Evolutionary conservation across 2,113 vertebrate genomes (phyloP), one percentile per base, ranked within the genome.

Genomic region (Tiliqua scincoides): DNA sequence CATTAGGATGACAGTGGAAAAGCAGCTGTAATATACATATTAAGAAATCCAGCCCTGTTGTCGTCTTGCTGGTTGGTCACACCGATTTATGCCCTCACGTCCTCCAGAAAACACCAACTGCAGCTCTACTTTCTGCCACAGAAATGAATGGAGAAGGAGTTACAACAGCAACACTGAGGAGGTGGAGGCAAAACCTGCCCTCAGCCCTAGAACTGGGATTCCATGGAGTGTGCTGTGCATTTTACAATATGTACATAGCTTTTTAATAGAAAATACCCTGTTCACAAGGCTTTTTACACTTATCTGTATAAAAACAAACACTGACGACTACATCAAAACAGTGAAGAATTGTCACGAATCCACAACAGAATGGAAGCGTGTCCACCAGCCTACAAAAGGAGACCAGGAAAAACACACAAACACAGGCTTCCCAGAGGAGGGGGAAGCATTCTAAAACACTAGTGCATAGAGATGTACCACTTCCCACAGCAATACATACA

Each of bases 1-100:
- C 86, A 62, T 37, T 83, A 74, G 86, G 63, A 88, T 52, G n/a
- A 54, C 88, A 85, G 21, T 79, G 89, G 37, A 93, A 91, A 89
- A 6, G 37, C 0, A 78, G 25, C 70, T 52, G 43, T 1, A 82
- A 79, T 35, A 85, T 48, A 23, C 8, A 70, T 15, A 0, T 2
- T 48, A 48, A n/a, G 48, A 82, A 78, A 81, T 7, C 35, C 61
- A 35, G 10, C 11, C 18, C 25, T 15, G 54, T 9, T 25, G 4
- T 17, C 52, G 59, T 71, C 27, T n/a, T 71, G 68, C 54, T 67
- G 12, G 10, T n/a, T 59, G 70, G 54, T 59, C 17, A 18, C 52
- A 18, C 25, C n/a, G n/a, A n/a, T 37, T 1, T 15, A 59, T 54
- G 27, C 10, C 27, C 52, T 76, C 30, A 23, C 23, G 54, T 59